Base-by-base conservation (phyloP, 1,140 invertebrate species). In the Stegodyphus dumicola region DNA sequence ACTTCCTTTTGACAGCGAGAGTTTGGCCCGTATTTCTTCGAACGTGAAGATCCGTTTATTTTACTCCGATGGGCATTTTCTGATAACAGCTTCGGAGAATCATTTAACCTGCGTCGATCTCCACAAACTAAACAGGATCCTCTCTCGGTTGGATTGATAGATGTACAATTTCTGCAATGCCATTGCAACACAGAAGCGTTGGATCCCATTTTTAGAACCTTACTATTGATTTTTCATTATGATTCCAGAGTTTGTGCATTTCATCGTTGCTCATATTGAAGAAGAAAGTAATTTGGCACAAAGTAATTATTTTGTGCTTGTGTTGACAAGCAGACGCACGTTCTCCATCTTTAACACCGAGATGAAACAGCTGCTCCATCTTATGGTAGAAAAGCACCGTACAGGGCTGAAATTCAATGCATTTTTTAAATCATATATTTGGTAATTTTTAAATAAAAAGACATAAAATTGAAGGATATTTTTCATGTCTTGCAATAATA, bases 121-220 rank as follows among this genome's bases (percentile, higher is more conserved):
- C 94, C 95, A 92, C 95, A 96, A 92, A 94, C 94, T 91, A 94
- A 93, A 91, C 96, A 97, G 91, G 93, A 93, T 86, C 93, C 90
- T 90, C 93, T 93, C 90, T 96, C 95, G 70, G 94, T 96, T 87
- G 94, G 94, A 92, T 96, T 96, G 91, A 96, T 95, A 90, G 95
- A 93, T 91, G 94, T 93, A 92, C 95, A 97, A 90, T 93, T 93
- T 90, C 93, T 93, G 93, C 96, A 97, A 92, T 94, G 93, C 95
- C 95, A 97, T 92, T 96, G 95, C 89, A 95, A 93, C 91, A 96
- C 95, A 89, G 95, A 96, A 92, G 95, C 95, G 92, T 96, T 95
- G 89, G 95, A 95, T 91, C 95, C 95, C 95, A 95, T 95, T 89
- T 87, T 92, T 92, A 17, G 9, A 33, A 33, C 7, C n/a, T 79